phyloP scores from a whole-genome alignment of 2,888 invertebrate genomes.

The Aromia moschata region DNA sequence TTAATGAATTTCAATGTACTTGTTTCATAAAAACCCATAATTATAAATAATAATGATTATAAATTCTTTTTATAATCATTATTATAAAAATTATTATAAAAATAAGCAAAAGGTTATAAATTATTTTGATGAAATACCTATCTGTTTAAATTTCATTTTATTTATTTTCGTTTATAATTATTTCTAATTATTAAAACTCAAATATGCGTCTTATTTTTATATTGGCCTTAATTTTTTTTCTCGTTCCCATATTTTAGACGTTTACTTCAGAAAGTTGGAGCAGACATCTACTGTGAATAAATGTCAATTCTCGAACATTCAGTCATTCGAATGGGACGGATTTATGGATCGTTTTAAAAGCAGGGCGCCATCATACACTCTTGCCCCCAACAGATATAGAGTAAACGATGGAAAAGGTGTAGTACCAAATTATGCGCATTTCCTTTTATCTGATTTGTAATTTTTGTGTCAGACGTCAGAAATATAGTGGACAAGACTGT shows the following conservation, averaged over 20 bases:
- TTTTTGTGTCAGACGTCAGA: conserved; percentile 18
- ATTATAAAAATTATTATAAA: too few species aligned
- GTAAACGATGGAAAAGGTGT: conserved; percentile 23
- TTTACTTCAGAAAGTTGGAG: conserved; percentile 25
- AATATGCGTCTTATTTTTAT: too few species aligned
- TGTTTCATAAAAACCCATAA: too few species aligned
- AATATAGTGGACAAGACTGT: conserved; percentile 42
- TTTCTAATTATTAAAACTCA: too few species aligned
- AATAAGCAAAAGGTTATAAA: too few species aligned
- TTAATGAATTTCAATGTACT: too few species aligned
- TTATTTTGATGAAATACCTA: too few species aligned
- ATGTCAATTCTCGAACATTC: conserved; percentile 45
- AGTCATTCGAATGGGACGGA: conserved; percentile 57
- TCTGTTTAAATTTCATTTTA: too few species aligned
- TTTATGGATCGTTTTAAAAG: conserved; percentile 52
- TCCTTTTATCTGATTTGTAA: neutral
- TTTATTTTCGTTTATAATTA: too few species aligned
- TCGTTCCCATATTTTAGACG: conserved; percentile 23
- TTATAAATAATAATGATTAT: too few species aligned
- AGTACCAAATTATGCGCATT: neutral
- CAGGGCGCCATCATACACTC: conserved; percentile 42
- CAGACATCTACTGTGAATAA: conserved; percentile 18
- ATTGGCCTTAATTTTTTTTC: too few species aligned
- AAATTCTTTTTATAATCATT: too few species aligned
- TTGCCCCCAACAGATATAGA: conserved; percentile 54